Evolutionary conservation across 2,888 invertebrate genomes (phyloP).

Genomic region (Mactromeris polynyma): DNA sequence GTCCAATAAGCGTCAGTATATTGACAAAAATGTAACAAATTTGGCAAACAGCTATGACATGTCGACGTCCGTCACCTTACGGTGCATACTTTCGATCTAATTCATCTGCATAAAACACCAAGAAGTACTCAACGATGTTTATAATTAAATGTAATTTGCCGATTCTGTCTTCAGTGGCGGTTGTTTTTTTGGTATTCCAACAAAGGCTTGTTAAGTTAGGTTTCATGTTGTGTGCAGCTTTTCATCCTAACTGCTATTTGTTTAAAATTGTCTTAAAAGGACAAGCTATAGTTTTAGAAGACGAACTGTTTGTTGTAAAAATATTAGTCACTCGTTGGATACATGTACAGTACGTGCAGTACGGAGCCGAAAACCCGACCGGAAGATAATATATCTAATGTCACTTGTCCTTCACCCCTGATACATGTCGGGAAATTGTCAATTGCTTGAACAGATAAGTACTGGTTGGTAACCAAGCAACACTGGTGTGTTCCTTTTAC

Average conservation of each 20-base stretch:
- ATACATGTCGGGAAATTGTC: too few species aligned
- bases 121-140: neutral
- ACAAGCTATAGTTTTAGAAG: too few species aligned
- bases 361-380: too few species aligned
- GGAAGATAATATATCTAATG: too few species aligned
- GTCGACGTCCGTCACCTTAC: neutral
- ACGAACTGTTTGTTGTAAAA: too few species aligned
- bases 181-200: too few species aligned
- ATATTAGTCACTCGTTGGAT: too few species aligned
- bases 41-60: neutral
- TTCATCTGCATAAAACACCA: neutral
- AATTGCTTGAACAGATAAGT: too few species aligned
- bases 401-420: too few species aligned
- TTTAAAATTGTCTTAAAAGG: neutral
- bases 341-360: too few species aligned
- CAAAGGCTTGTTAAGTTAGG: neutral
- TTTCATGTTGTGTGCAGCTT: neutral
- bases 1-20: neutral
- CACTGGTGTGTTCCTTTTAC: too few species aligned
- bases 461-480: too few species aligned
- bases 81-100: neutral
- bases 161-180: neutral
- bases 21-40: slow-evolving; percentile 2
- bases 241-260: neutral
- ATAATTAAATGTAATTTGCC: neutral